Evolutionary conservation across 2,113 vertebrate genomes (phyloP), one percentile per base, ranked within the genome.

Genomic region (Leucopternis melanops): DNA sequence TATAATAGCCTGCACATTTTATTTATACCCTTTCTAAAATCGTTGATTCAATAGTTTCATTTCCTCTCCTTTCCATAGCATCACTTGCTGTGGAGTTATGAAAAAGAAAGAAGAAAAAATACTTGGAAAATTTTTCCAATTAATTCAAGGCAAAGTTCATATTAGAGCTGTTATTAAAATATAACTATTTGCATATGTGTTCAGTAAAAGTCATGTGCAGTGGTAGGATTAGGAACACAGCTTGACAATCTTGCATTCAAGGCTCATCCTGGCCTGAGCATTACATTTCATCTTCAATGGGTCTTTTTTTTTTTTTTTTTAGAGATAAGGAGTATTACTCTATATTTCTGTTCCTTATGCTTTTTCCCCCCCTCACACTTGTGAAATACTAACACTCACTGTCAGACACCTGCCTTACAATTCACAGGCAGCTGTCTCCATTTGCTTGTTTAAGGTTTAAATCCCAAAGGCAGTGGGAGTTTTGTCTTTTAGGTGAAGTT

Each of bases 1-100:
- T 55, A 31, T 92, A 97, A 95, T 86, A 91, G 88, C 79, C 72
- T 87, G 38, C 40, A 82, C 34, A 34, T 94, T 96, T 92, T 82
- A 92, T 65, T 91, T 82, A 13, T 93, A 83, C 11, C 18, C 69
- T 88, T 96, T 94, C 69, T 81, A 72, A 88, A 94, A 63, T 88
- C 54, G 16, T 62, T 90, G 15, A 88, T 77, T 93, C 69, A 54
- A 50, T n/a, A 52, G 20, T 45, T 89, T 82, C 11, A 55, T 65
- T 95, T 91, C 66, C 45, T 81, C 31, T 67, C 66, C 29, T 59
- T 95, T 78, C 81, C 40, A 40, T 78, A 95, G 31, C 34, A 71
- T 92, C 18, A 22, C 38, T 92, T 62, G 6, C 52, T 88, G 47
- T 32, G 18, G 31, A 94, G 89, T 81, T 83, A 77, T 13, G n/a